These are phyloP conservation scores for Siniperca scherzeri DNA, from an alignment of 2,797 vertebrate genomes.

Conservation along the genomic window DNA sequence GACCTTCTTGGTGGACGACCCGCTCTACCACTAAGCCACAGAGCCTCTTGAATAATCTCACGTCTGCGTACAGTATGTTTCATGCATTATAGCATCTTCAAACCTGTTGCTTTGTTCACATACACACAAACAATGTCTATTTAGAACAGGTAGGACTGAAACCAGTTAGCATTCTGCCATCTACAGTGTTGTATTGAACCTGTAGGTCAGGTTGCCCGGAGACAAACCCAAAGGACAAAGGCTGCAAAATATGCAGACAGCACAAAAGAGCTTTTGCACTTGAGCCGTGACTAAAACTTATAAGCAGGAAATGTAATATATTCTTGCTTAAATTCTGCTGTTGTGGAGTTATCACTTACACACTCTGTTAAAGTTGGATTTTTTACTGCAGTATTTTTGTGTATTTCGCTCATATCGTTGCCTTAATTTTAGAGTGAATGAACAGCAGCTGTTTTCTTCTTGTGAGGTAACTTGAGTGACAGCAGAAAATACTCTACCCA, in stretches of 20 bases:
- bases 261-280: slow-evolving; percentile 1
- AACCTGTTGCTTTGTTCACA: slow-evolving; percentile 19
- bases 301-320: not conserved
- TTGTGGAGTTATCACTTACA: not conserved
- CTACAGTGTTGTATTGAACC: slow-evolving; percentile 39
- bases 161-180: slow-evolving; percentile 34
- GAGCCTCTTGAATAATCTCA: not conserved
- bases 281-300: not conserved
- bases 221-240: slow-evolving; percentile 32
- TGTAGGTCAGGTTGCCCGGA: slow-evolving; percentile 52
- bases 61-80: not conserved
- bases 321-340: not conserved
- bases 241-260: slow-evolving; percentile 28
- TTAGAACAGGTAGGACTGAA: slow-evolving; percentile 43
- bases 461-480: slow-evolving; percentile 32
- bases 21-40: too few relatives aligned
- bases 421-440: slow-evolving; percentile 35
- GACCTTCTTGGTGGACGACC: too few relatives aligned
- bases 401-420: slow-evolving; percentile 13
- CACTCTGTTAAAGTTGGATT: slow-evolving; percentile 20
- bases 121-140: slow-evolving; percentile 7
- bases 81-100: not conserved
- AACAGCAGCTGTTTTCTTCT: slow-evolving; percentile 45
- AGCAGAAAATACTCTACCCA: slow-evolving; percentile 17
- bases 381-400: slow-evolving; percentile 44